Conservation (phyloP, 2,113 vertebrate species). For the Neolamprologus brichardi region DNA sequence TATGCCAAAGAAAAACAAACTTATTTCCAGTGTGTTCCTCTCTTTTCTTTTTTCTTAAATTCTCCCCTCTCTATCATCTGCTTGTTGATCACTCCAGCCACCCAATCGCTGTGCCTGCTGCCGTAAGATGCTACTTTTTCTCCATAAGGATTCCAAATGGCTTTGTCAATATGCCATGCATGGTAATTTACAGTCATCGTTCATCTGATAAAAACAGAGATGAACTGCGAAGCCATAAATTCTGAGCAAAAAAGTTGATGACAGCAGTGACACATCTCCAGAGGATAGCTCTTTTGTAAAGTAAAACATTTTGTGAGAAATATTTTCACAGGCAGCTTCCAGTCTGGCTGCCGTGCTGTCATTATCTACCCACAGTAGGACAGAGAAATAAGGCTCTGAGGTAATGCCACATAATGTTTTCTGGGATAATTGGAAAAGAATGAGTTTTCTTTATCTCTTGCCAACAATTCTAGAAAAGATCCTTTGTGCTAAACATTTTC, state of each 20-base stretch:
- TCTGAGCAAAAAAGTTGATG: conserved; percentile 25
- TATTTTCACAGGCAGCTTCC: conserved; percentile 1
- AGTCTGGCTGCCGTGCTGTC: background rate
- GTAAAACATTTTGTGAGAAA: background rate
- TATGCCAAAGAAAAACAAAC: background rate
- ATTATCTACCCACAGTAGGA: background rate
- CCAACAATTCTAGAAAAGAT: background rate
- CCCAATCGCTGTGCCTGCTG: background rate
- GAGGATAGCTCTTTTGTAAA: conserved; percentile 14
- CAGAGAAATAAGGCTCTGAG: background rate
- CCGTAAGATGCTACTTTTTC: conserved; percentile 7
- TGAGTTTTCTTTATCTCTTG: background rate
- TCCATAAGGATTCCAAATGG: conserved; percentile 40
- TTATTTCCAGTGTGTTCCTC: background rate
- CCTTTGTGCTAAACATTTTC: background rate
- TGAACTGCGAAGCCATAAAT: conserved; percentile 34
- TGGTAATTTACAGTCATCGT: conserved; percentile 43
- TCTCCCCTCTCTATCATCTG: background rate
- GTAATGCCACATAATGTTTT: background rate
- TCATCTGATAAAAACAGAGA: conserved; percentile 19
- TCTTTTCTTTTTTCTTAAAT: background rate
- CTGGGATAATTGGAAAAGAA: background rate
- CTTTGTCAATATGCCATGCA: conserved; percentile 50
- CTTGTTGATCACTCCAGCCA: background rate
- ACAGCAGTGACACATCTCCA: conserved; percentile 27